These are phyloP conservation scores for Cladorhizidae sp. DNA, from an alignment of 37 sponge, comb jelly and placozoan species.

Conservation along the genomic window DNA sequence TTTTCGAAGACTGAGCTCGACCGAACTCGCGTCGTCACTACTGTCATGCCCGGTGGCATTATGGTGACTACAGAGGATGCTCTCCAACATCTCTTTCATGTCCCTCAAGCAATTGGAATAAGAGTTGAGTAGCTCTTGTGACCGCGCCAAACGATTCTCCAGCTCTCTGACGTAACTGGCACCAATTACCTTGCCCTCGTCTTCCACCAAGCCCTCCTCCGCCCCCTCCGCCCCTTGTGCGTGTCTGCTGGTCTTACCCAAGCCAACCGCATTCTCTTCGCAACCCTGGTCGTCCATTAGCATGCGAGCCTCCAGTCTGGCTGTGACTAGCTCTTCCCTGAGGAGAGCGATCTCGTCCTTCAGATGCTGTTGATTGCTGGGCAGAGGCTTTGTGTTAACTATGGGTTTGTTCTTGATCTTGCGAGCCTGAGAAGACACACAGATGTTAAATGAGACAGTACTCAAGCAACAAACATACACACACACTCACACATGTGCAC, in stretches of 20 bases:
- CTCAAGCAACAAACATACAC: too few relatives aligned
- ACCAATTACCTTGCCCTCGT: not conserved
- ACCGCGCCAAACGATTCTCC: not conserved
- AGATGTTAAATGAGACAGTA: too few relatives aligned
- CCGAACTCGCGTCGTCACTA: not conserved
- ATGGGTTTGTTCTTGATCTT: conserved; percentile 74
- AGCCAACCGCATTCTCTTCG: not conserved
- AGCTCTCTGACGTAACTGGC: not conserved
- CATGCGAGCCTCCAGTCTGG: not conserved
- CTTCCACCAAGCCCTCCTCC: not conserved
- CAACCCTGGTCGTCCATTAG: not conserved
- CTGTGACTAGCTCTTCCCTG: conserved; percentile 42
- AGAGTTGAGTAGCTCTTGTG: not conserved
- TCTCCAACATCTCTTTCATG: not conserved
- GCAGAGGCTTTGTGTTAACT: conserved; percentile 53
- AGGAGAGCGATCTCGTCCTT: conserved; percentile 65
- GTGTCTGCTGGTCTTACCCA: not conserved
- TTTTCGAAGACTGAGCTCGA: not conserved
- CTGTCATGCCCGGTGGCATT: too few relatives aligned
- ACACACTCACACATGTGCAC: too few relatives aligned
- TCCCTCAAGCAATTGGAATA: not conserved
- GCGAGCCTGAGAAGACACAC: conserved; percentile 64
- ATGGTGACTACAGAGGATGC: too few relatives aligned
- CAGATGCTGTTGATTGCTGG: conserved; percentile 48
- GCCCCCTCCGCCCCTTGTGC: not conserved